Base-by-base conservation (phyloP, 2,797 vertebrate species). In the Setipinna tenuifilis region DNA sequence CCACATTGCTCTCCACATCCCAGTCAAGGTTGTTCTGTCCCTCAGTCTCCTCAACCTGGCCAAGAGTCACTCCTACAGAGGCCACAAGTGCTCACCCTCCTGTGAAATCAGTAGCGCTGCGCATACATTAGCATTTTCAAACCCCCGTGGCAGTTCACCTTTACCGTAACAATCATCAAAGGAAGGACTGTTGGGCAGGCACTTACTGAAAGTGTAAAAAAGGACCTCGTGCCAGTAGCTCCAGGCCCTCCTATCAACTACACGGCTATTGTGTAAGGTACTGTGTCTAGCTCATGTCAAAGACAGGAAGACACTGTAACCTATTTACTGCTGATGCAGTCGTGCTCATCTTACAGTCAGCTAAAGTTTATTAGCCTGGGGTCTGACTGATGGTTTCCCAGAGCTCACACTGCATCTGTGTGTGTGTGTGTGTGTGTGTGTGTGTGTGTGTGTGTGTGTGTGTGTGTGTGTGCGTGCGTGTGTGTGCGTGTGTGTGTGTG, bases 401-500 rank as follows among this genome's bases (percentile, higher is more conserved):
- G 31, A 44, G 71, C 71, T 41, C 41, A 17, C n/a, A 65, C 71
- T 41, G 31, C 28, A 31, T 31, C 25, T 68, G 10, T 68, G 23
- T 31, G 23, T 68, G 23, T 68, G 25, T 68, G 23, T 68, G 23
- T 68, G n/a, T 65, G 62, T 65, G n/a, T 65, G 12, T 68, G n/a
- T 17, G 83, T n/a, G n/a, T 71, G 44, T 65, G n/a, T 71, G 61
- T 84, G 62, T 46, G 71, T 57, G 28, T 62, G 58, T 23, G 54
- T 81, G 71, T 41, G 78, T 16, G 59, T 80, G 71, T 25, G 16
- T 78, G 19, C 10, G 71, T 78, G 71, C 21, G 71, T 21, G 71
- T 78, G 21, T 9, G 78, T 17, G n/a, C n/a, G 41, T 19, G 58
- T 19, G 78, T 28, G 44, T 65, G 23, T 1, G 62, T 44, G 71